These are phyloP conservation scores for Diachasma alloeum DNA, from an alignment of 1,140 invertebrate species.

Conservation along the genomic window DNA sequence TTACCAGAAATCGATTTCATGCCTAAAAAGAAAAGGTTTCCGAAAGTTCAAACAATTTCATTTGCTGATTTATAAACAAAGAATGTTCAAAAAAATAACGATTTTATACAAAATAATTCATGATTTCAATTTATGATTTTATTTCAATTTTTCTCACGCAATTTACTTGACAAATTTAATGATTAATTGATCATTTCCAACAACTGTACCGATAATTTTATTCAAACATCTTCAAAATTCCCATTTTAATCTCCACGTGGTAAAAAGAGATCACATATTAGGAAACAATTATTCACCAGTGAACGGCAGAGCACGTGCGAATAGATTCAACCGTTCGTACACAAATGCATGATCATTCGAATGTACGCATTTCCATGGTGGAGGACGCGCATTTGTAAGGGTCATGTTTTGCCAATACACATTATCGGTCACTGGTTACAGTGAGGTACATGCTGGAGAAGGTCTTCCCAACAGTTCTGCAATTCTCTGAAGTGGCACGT, in stretches of 20 bases:
- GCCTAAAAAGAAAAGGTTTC: too few relatives aligned
- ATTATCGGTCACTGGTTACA: conserved; percentile 5
- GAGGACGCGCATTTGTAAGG: not conserved
- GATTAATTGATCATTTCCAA: too few relatives aligned
- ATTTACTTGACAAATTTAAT: too few relatives aligned
- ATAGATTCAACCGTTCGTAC: not conserved
- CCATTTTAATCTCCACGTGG: not conserved
- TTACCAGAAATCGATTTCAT: too few relatives aligned
- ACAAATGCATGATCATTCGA: not conserved
- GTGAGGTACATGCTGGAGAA: not conserved
- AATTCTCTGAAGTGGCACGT: not conserved
- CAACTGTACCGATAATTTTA: too few relatives aligned
- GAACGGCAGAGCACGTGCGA: not conserved
- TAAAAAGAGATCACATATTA: not conserved
- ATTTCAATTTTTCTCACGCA: too few relatives aligned
- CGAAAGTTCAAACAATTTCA: too few relatives aligned
- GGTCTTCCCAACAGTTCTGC: not conserved
- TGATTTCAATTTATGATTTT: too few relatives aligned
- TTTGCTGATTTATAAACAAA: too few relatives aligned
- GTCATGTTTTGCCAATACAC: conserved; percentile 17
- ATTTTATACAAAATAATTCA: too few relatives aligned
- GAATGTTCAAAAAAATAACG: too few relatives aligned
- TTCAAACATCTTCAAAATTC: too few relatives aligned
- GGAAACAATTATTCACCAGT: not conserved
- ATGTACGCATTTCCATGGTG: not conserved